phyloP scores from a whole-genome alignment of 1,140 invertebrate genomes.

The Lasioglossum baleicum region DNA sequence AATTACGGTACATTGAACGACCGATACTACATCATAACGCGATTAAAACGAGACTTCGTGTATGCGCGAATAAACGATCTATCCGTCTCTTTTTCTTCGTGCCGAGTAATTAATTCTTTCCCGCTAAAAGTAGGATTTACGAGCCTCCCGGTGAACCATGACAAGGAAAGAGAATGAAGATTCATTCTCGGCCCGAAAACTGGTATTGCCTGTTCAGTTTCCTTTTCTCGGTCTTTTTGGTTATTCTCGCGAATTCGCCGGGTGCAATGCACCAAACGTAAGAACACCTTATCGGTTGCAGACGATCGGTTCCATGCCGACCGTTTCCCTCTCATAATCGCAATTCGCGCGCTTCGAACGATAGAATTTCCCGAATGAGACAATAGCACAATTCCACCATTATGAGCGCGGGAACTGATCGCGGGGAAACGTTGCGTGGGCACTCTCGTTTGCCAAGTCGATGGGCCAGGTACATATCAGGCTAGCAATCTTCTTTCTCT shows the following conservation, averaged over 20 bases:
- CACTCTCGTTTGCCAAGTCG: slow-evolving; percentile 19
- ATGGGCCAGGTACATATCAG: slow-evolving; percentile 23
- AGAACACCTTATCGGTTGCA: not conserved
- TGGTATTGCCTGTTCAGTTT: not conserved
- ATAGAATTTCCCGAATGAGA: slow-evolving; percentile 25
- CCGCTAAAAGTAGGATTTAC: not conserved
- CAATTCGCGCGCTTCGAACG: not conserved
- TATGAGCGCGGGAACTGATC: slow-evolving; percentile 34
- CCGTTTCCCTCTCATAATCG: slow-evolving; percentile 25
- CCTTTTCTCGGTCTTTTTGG: not conserved
- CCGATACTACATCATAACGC: not conserved
- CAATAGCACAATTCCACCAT: slow-evolving; percentile 46
- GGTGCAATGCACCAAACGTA: not conserved
- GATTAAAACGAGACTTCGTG: not conserved
- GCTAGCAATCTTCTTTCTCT: slow-evolving; percentile 14
- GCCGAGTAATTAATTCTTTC: not conserved
- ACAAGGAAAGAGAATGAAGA: not conserved
- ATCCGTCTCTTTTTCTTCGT: no score
- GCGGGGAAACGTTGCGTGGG: slow-evolving; percentile 34
- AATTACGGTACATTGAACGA: not conserved
- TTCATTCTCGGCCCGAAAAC: slow-evolving; percentile 8
- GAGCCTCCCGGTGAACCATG: not conserved
- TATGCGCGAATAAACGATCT: not conserved
- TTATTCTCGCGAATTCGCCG: not conserved
- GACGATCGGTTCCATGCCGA: not conserved